These are phyloP conservation scores for Coregonus clupeaformis DNA, from an alignment of 2,113 vertebrate genomes.

Conservation along the genomic window DNA sequence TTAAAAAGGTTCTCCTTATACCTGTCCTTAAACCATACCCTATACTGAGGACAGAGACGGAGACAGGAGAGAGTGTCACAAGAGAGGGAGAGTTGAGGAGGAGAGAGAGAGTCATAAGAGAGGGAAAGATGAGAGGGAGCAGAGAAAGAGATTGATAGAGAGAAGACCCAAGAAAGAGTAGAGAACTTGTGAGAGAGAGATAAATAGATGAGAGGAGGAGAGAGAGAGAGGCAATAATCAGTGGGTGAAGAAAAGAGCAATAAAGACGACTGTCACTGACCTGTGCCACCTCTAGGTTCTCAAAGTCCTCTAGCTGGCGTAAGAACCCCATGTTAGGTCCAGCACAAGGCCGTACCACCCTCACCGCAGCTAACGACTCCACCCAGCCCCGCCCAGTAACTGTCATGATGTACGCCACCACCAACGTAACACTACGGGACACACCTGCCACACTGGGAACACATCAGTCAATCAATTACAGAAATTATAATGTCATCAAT, in stretches of 20 bases:
- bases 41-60: slow-evolving; percentile 69
- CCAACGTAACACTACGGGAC: slow-evolving; percentile 91
- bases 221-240: too few species aligned
- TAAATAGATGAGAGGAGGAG: too few species aligned
- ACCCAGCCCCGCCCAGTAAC: slow-evolving; percentile 90
- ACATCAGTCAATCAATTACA: background rate
- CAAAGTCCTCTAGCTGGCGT: slow-evolving; percentile 90
- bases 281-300: slow-evolving; percentile 64
- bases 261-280: slow-evolving; percentile 22
- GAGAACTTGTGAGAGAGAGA: too few species aligned
- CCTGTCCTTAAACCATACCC: slow-evolving; percentile 82
- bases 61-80: too few species aligned
- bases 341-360: slow-evolving; percentile 83
- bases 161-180: too few species aligned
- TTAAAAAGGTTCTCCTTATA: slow-evolving; percentile 81
- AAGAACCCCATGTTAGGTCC: slow-evolving; percentile 93
- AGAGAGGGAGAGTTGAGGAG: background rate
- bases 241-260: too few species aligned
- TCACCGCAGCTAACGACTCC: slow-evolving; percentile 83
- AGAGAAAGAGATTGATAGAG: too few species aligned
- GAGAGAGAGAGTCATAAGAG: background rate
- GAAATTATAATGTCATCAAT: too few species aligned
- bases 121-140: background rate
- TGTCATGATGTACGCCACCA: slow-evolving; percentile 94
- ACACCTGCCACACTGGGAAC: slow-evolving; percentile 87